Base-by-base conservation (phyloP, 2,113 vertebrate genomes). In the Crotalus horridus region DNA sequence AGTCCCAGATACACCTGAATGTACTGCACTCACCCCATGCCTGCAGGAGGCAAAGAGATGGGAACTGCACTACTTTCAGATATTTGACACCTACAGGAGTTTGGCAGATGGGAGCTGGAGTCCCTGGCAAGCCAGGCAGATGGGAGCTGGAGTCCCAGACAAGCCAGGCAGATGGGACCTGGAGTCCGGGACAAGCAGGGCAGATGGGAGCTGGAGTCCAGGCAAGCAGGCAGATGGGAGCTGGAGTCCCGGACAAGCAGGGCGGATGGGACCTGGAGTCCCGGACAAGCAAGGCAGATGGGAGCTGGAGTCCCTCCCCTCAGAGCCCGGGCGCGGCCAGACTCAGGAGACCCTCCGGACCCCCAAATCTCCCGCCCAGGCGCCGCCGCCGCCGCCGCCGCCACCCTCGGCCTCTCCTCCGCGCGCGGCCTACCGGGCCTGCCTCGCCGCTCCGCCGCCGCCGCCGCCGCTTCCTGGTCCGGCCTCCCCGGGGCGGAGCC, bases 401-500 rank as follows among this genome's bases (percentile, higher is more conserved):
- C 48, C 48, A 1, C 85, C 86, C 48, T 87, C 43, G 43, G 26
- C 21, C 21, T 43, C 33, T 5, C 33, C 54, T 33, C n/a, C 85
- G 61, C 81, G 4, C 51, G 48, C 43, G 3, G 85, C 24, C 33
- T 39, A 26, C 21, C 33, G 9, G 1, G 33, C 55, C 56, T 26
- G 9, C 20, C 54, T 12, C 51, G 10, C 48, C 86, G 6, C 4
- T 24, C 88, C 6, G 46, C 24, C 87, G 21, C 64, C 11, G 26
- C 23, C 85, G 81, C 89, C 5, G 23, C 39, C 55, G 7, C 94
- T 92, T 85, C 86, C 95, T 94, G 81, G 43, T 74, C 94, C 94
- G 55, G 59, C 69, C 87, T 91, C 61, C 88, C 92, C 90, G 23
- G 93, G 91, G 94, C 94, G 91, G 95, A 93, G 91, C 93, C 21